phyloP scores from a whole-genome alignment of 2,797 vertebrate species.

The Pteronotus mesoamericanus region DNA sequence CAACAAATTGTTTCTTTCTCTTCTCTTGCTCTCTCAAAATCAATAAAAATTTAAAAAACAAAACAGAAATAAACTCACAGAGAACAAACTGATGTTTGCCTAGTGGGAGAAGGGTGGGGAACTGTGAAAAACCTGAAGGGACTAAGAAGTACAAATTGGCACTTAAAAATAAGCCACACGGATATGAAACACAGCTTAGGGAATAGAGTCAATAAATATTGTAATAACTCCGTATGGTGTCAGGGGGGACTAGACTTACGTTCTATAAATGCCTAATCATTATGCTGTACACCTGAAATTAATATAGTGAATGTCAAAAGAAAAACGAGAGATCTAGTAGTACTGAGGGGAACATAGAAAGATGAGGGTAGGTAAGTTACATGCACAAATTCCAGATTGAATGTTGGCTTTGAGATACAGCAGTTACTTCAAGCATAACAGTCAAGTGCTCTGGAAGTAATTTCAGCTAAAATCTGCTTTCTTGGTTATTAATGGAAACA shows the following conservation, averaged over 20 bases:
- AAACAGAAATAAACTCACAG: background rate
- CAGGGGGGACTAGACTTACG: background rate
- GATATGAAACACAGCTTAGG: background rate
- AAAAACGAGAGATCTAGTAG: background rate
- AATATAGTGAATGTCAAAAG: background rate
- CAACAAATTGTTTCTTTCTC: background rate
- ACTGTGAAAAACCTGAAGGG: background rate
- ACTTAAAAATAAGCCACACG: background rate
- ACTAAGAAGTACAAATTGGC: background rate
- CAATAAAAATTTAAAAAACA: too few species aligned
- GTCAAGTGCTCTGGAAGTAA: background rate
- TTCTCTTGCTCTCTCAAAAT: background rate
- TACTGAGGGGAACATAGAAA: background rate
- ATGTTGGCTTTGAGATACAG: background rate
- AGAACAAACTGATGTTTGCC: background rate
- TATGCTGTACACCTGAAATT: background rate
- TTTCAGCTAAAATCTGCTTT: constrained; percentile 8
- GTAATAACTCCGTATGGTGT: background rate
- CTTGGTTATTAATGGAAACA: background rate
- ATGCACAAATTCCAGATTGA: background rate
- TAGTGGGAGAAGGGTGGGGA: background rate
- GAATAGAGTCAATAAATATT: background rate
- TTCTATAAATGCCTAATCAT: background rate
- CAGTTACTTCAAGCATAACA: background rate
- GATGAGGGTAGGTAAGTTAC: background rate